These are phyloP conservation scores for Choreutis nemorana DNA, from an alignment of 2,888 invertebrate genomes.

Conservation along the genomic window DNA sequence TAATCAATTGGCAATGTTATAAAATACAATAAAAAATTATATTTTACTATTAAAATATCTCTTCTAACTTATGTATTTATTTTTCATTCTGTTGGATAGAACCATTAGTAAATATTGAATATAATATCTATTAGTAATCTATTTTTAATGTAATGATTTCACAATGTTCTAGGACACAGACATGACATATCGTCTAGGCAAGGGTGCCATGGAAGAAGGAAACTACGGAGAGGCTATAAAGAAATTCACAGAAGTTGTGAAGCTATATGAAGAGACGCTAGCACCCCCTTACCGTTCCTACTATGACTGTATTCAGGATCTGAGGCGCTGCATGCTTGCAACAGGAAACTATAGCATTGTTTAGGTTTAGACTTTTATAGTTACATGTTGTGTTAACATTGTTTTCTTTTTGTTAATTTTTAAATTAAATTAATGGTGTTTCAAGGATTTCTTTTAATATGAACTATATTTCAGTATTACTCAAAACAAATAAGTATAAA, in stretches of 20 bases:
- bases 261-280: conserved; percentile 72
- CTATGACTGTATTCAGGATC: conserved; percentile 76
- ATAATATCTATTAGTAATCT: conserved; percentile 2
- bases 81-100: too few species aligned
- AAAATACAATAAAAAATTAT: too few species aligned
- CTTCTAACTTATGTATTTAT: too few species aligned
- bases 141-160: neutral
- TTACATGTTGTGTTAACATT: conserved; percentile 1
- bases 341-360: conserved; percentile 68
- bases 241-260: conserved; percentile 71
- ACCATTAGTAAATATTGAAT: too few species aligned
- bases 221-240: conserved; percentile 70
- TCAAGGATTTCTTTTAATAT: too few species aligned
- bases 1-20: too few species aligned
- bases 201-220: conserved; percentile 67
- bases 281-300: conserved; percentile 79
- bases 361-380: conserved; percentile 15
- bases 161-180: conserved; percentile 70
- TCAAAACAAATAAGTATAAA: too few species aligned
- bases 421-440: too few species aligned
- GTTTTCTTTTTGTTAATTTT: neutral
- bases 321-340: conserved; percentile 73
- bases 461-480: too few species aligned
- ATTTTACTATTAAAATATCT: too few species aligned
- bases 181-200: conserved; percentile 69